A percentile compares a stretch with the other conserved stretches of the same genome.
phyloP scores from a whole-genome alignment of 2,888 invertebrate species.

The Arenicola marina region DNA sequence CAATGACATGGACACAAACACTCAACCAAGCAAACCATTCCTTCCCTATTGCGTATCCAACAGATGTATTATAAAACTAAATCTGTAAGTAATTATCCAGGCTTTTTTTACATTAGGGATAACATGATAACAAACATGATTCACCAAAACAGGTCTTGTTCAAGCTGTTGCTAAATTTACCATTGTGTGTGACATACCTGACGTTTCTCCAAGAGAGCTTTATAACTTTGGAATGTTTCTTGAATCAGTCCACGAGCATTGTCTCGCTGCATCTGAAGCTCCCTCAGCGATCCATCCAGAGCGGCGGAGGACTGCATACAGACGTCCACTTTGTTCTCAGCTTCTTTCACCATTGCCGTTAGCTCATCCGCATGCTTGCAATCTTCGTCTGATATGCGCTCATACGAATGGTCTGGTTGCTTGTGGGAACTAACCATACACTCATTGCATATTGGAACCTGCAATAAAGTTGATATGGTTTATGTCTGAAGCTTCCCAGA shows the following conservation, averaged over 20 bases:
- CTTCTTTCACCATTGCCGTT: conserved; percentile 74
- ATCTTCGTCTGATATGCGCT: conserved; percentile 64
- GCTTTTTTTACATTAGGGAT: too few relatives aligned
- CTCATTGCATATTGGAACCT: conserved; percentile 85
- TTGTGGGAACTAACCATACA: conserved; percentile 84
- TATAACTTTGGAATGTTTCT: conserved; percentile 64
- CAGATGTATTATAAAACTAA: too few relatives aligned
- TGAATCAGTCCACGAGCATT: conserved; percentile 78
- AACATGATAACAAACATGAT: too few relatives aligned
- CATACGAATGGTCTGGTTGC: conserved; percentile 80
- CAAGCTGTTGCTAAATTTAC: too few relatives aligned
- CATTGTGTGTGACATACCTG: conserved; percentile 41
- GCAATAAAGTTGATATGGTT: too few relatives aligned
- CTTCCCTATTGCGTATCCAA: too few relatives aligned
- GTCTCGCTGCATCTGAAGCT: conserved; percentile 84
- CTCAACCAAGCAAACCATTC: too few relatives aligned
- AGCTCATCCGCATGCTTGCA: conserved; percentile 83
- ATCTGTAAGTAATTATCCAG: too few relatives aligned
- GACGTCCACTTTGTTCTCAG: conserved; percentile 75
- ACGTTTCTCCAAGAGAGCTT: conserved; percentile 79
- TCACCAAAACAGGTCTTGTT: too few relatives aligned
- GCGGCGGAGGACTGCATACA: conserved; percentile 77
- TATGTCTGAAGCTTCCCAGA: too few relatives aligned
- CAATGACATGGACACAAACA: too few relatives aligned
- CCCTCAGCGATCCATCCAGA: conserved; percentile 79